phyloP scores from a whole-genome alignment of 2,888 invertebrate species.

The Drosophila colorata region DNA sequence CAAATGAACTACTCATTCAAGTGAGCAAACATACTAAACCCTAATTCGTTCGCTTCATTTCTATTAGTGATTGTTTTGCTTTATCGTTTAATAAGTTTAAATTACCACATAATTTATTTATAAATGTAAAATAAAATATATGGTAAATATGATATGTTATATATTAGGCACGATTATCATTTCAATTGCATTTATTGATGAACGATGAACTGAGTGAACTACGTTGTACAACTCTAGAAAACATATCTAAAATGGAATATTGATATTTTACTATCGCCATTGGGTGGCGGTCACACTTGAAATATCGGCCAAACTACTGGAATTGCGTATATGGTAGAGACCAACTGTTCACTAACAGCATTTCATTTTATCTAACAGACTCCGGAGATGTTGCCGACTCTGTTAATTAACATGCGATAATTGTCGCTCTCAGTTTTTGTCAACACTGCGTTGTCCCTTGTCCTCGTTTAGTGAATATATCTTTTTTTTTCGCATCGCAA shows the following conservation, averaged over 20 bases:
- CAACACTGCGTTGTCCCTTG: constrained; percentile 49
- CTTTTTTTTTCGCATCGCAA: constrained; percentile 12
- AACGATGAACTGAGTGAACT: too few relatives aligned
- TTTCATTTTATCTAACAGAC: constrained; percentile 10
- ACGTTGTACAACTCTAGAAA: too few relatives aligned
- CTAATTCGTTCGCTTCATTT: too few relatives aligned
- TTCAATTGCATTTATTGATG: too few relatives aligned
- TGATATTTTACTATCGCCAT: neutral
- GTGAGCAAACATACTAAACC: too few relatives aligned
- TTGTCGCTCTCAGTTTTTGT: constrained; percentile 57
- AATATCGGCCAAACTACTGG: constrained; percentile 3
- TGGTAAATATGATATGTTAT: too few relatives aligned
- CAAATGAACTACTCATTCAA: too few relatives aligned
- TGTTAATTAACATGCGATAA: constrained; percentile 50
- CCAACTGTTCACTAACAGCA: constrained; percentile 15
- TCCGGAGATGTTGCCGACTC: neutral
- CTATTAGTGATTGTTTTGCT: too few relatives aligned
- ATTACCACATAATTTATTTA: too few relatives aligned
- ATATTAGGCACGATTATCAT: too few relatives aligned
- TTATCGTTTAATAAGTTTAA: too few relatives aligned
- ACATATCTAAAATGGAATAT: neutral
- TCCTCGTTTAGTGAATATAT: constrained; percentile 29
- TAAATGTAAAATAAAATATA: too few relatives aligned
- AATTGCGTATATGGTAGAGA: neutral
- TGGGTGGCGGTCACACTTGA: neutral